Percentiles rank a stretch among this genome's conserved stretches.
These are phyloP conservation scores for Sebastiscus tertius DNA, from an alignment of 2,797 vertebrate species.

Conservation along the genomic window DNA sequence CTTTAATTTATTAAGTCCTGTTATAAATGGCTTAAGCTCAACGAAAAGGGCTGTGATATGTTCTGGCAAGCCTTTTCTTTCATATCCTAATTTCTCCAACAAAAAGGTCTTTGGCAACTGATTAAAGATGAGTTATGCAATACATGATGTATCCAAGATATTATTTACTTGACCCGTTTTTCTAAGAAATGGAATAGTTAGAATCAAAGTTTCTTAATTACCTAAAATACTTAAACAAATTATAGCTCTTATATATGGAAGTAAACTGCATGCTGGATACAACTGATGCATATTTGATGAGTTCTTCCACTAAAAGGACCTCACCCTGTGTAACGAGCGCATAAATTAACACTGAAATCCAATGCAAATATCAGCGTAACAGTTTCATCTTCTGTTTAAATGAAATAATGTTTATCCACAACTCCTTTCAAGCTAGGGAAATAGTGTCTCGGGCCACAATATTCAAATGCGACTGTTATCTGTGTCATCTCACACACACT, in stretches of 20 bases:
- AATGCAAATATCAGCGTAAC: slow-evolving; percentile 33
- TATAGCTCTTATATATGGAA: slow-evolving; percentile 2
- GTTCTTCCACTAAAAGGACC: slow-evolving; percentile 20
- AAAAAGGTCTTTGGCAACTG: slow-evolving; percentile 7
- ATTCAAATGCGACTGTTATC: slow-evolving; percentile 35
- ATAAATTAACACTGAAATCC: slow-evolving; percentile 39
- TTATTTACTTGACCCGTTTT: slow-evolving; percentile 2
- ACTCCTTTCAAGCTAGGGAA: slow-evolving; percentile 9
- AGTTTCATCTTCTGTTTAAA: slow-evolving; percentile 22
- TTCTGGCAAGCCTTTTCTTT: not conserved
- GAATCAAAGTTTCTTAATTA: slow-evolving; percentile 35
- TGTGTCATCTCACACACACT: slow-evolving; percentile 32
- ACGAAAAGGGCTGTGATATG: not conserved
- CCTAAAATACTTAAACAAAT: slow-evolving; percentile 30
- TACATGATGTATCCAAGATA: not conserved
- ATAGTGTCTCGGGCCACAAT: not conserved
- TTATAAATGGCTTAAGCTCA: slow-evolving; percentile 2
- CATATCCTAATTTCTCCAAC: not conserved
- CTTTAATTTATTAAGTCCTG: slow-evolving; percentile 7
- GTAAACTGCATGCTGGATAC: slow-evolving; percentile 29
- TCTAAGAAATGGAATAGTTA: not conserved
- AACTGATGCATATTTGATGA: slow-evolving; percentile 50
- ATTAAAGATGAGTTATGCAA: slow-evolving; percentile 10
- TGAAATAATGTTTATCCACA: slow-evolving; percentile 28
- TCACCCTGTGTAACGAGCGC: slow-evolving; percentile 23